Evolutionary conservation across 1,140 invertebrate genomes (phyloP), one percentile per base, ranked within the genome.

Genomic region (Zaprionus ornatus): DNA sequence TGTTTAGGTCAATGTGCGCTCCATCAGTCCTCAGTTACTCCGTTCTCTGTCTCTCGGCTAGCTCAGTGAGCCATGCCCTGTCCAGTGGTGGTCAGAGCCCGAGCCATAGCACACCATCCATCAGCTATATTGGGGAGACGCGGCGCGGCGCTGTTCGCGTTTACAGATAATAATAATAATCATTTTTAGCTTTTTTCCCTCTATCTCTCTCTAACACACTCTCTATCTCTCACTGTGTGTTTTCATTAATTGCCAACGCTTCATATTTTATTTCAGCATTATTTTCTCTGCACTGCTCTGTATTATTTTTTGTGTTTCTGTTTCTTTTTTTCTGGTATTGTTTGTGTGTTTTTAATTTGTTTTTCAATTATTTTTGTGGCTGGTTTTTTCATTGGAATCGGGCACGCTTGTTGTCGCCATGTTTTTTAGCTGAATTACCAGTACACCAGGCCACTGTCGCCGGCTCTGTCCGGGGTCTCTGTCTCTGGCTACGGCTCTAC

Each of bases 341-440:
- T 73, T 21, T 35, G 54, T 71, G 54, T 77, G 72, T 78, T 74
- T 84, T 77, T 77, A 82, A 88, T 88, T 88, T 88, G 84, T 88
- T 88, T 87, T 88, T 88, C 85, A 88, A 88, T 88, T 88, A 88
- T 88, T 87, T 87, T 78, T 88, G 80, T 87, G 83, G 77, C 70
- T 82, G 62, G 29, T 60, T 57, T 74, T 86, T 84, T 84, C 78
- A 80, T 80, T 76, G 77, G 80, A 90, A 88, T 79, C 80, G 71
- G 72, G 80, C 84, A 83, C 84, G 84, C 84, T 87, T 84, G 85
- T 88, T 88, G 84, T 88, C 84, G 84, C 84, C 84, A 87, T 82
- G 66, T 77, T 88, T 79, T 74, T 75, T 59, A 69, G 75, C 75
- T 77, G 71, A 87, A 87, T 78, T 75, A 72, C 70, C 77, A 74